Evolutionary conservation across 2,113 vertebrate genomes (phyloP).

Genomic region (Nothocercus julius): DNA sequence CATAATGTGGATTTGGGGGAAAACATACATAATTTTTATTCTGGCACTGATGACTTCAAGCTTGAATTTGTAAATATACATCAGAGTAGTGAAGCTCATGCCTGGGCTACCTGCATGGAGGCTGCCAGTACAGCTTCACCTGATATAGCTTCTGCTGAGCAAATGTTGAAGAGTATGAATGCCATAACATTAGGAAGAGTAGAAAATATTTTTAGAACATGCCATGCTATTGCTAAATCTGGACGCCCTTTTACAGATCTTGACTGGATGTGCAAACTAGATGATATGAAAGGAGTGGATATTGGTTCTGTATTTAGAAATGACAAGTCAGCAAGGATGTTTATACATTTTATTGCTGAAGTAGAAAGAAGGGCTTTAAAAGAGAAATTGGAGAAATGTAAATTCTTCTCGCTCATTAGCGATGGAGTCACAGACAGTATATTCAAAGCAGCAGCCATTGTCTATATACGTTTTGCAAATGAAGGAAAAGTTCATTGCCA

Average conservation of each 20-base stretch:
- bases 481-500: constrained; percentile 65
- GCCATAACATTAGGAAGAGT: constrained; percentile 60
- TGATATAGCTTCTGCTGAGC: constrained; percentile 10
- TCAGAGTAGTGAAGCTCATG: constrained; percentile 73
- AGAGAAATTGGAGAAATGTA: constrained; percentile 67
- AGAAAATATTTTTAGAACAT: constrained; percentile 71
- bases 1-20: constrained; percentile 68
- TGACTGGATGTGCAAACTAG: constrained; percentile 63
- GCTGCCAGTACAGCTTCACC: constrained; percentile 39
- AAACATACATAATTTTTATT: constrained; percentile 66
- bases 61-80: constrained; percentile 70
- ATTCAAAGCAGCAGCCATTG: neutral
- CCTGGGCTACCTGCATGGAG: constrained; percentile 72
- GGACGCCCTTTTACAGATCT: constrained; percentile 47
- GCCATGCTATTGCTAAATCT: constrained; percentile 69
- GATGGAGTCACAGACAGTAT: constrained; percentile 7
- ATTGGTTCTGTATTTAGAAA: constrained; percentile 69
- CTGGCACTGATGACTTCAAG: constrained; percentile 73
- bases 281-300: constrained; percentile 69
- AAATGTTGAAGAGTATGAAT: constrained; percentile 61
- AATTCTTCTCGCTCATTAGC: constrained; percentile 72
- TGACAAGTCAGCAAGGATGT: constrained; percentile 59
- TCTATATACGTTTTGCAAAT: constrained; percentile 61
- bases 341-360: constrained; percentile 71
- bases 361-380: constrained; percentile 64